phyloP scores from a whole-genome alignment of 2,888 invertebrate genomes.

The Eristalis tenax region DNA sequence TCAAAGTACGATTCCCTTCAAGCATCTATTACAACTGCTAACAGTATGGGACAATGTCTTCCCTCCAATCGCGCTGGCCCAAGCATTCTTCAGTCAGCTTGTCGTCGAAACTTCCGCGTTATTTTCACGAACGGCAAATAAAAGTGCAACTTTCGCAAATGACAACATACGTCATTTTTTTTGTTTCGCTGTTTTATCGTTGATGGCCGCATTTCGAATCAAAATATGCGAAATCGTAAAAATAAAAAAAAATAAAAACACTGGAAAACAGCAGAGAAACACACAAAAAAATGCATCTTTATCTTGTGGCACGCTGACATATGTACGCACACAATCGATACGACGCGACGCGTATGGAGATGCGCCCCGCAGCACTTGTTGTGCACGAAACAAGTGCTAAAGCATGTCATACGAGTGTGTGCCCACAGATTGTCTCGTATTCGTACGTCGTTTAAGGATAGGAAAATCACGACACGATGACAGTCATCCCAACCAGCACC shows the following conservation, averaged over 20 bases:
- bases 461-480: background rate
- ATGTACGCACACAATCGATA: background rate
- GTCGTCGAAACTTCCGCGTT: conserved; percentile 28
- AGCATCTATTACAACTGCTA: background rate
- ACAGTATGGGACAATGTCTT: background rate
- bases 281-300: conserved; percentile 4
- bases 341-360: conserved; percentile 36
- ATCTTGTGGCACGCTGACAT: conserved; percentile 7
- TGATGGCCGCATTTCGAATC: conserved; percentile 31
- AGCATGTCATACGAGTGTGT: conserved; percentile 12
- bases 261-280: background rate
- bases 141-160: conserved; percentile 41
- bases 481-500: background rate
- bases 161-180: background rate
- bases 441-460: background rate
- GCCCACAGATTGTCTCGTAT: background rate
- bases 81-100: background rate
- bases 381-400: conserved; percentile 37
- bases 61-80: background rate
- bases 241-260: background rate
- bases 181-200: conserved; percentile 8
- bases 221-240: conserved; percentile 40
- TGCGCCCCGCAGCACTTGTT: conserved; percentile 19
- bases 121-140: conserved; percentile 2
- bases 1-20: background rate